These are phyloP conservation scores for Diprion similis DNA, from an alignment of 1,140 invertebrate species.

Conservation along the genomic window DNA sequence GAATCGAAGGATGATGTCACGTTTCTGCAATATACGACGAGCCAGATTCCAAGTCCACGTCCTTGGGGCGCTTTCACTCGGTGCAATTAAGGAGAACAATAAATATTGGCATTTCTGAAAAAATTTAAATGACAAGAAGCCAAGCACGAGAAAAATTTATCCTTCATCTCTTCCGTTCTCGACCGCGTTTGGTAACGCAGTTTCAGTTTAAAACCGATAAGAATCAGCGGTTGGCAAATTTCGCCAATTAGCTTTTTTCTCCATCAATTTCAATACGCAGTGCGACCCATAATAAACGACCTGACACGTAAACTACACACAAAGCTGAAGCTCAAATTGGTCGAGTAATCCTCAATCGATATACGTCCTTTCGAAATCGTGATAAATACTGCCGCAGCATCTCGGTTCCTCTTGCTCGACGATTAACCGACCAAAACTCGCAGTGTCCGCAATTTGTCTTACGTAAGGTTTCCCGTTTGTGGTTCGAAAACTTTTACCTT, in stretches of 20 bases:
- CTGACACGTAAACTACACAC: background rate
- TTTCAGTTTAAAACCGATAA: too few relatives aligned
- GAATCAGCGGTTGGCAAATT: background rate
- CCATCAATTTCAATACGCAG: background rate
- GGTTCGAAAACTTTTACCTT: background rate
- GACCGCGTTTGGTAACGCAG: too few relatives aligned
- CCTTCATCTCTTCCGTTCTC: too few relatives aligned
- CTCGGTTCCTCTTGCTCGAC: background rate
- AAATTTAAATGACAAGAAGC: too few relatives aligned
- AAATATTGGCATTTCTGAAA: too few relatives aligned
- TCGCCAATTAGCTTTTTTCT: background rate
- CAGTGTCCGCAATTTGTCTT: background rate
- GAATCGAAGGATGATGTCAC: background rate
- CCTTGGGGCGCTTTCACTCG: too few relatives aligned
- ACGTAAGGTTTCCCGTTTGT: conserved; percentile 1
- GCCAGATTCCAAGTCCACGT: too few relatives aligned
- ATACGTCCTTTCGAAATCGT: conserved; percentile 34
- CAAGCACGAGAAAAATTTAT: too few relatives aligned
- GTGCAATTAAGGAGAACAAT: too few relatives aligned
- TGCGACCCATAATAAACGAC: too few relatives aligned
- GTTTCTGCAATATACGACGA: background rate
- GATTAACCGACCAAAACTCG: background rate
- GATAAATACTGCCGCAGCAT: conserved; percentile 31
- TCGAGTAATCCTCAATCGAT: conserved; percentile 38
- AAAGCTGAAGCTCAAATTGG: conserved; percentile 22